Conservation (phyloP, 2,797 vertebrate species). For the Atherinosoma microstoma region DNA sequence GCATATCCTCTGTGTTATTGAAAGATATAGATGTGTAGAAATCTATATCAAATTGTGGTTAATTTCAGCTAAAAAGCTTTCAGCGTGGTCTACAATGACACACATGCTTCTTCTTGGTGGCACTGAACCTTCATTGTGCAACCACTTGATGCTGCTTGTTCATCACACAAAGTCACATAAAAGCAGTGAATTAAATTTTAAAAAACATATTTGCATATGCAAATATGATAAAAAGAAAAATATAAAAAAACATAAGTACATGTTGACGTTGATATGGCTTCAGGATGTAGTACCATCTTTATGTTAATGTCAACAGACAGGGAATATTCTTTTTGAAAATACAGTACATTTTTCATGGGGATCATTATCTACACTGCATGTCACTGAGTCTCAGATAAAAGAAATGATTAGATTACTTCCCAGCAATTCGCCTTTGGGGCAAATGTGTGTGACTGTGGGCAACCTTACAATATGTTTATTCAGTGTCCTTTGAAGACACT, state of each 20-base stretch:
- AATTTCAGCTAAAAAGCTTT: conserved; percentile 72
- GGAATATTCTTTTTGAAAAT: conserved; percentile 77
- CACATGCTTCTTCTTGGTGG: conserved; percentile 72
- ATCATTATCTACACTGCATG: conserved; percentile 80
- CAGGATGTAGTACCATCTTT: conserved; percentile 81
- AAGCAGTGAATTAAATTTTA: conserved; percentile 70
- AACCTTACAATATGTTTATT: conserved; percentile 76
- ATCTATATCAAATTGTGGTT: conserved; percentile 79
- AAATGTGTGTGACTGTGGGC: conserved; percentile 75
- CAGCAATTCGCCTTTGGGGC: conserved; percentile 70
- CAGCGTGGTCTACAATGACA: conserved; percentile 74
- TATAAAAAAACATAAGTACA: conserved; percentile 72
- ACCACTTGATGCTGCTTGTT: conserved; percentile 82
- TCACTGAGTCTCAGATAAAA: conserved; percentile 76
- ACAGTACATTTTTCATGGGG: conserved; percentile 79
- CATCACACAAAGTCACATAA: conserved; percentile 80
- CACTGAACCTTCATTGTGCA: conserved; percentile 74
- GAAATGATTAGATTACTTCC: conserved; percentile 79
- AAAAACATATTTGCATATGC: conserved; percentile 80
- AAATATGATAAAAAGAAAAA: conserved; percentile 65
- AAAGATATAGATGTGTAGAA: conserved; percentile 71
- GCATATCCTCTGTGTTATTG: conserved; percentile 67
- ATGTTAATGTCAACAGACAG: conserved; percentile 81
- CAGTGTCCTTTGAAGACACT: conserved; percentile 76
- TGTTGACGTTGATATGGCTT: conserved; percentile 79